Conservation (phyloP, 2,888 invertebrate species). For the Orchesella flavescens region DNA sequence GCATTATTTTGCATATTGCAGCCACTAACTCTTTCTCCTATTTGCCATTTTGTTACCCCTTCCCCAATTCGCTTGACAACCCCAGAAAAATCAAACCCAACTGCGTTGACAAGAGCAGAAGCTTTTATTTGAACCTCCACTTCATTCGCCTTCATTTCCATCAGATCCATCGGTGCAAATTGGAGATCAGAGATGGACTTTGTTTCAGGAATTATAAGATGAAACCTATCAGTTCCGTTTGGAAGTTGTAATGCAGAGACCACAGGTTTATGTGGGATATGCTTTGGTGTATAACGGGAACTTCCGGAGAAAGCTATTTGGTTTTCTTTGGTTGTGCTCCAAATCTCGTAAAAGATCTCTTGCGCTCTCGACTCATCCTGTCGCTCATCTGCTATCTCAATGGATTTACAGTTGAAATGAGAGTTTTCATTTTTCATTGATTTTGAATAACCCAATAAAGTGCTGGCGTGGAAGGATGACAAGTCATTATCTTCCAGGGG, state of each 20-base stretch:
- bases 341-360: background rate
- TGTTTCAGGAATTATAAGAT: conserved; percentile 13
- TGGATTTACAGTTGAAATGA: background rate
- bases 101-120: conserved; percentile 14
- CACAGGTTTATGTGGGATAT: background rate
- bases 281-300: background rate
- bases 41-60: background rate
- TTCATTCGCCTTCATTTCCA: background rate
- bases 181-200: conserved; percentile 15
- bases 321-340: background rate
- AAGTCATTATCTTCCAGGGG: background rate
- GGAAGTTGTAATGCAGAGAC: background rate
- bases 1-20: background rate
- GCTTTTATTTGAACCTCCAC: conserved; percentile 42
- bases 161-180: background rate
- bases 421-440: conserved; percentile 11
- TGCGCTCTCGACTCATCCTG: background rate
- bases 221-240: conserved; percentile 10
- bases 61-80: conserved; percentile 16
- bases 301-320: background rate
- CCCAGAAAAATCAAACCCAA: conserved; percentile 40
- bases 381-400: conserved; percentile 17
- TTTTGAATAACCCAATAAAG: conserved; percentile 18
- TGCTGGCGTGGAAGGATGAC: background rate
- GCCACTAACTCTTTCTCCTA: background rate